These are phyloP conservation scores for Euphydryas editha DNA, from an alignment of 2,888 invertebrate genomes.

Conservation along the genomic window DNA sequence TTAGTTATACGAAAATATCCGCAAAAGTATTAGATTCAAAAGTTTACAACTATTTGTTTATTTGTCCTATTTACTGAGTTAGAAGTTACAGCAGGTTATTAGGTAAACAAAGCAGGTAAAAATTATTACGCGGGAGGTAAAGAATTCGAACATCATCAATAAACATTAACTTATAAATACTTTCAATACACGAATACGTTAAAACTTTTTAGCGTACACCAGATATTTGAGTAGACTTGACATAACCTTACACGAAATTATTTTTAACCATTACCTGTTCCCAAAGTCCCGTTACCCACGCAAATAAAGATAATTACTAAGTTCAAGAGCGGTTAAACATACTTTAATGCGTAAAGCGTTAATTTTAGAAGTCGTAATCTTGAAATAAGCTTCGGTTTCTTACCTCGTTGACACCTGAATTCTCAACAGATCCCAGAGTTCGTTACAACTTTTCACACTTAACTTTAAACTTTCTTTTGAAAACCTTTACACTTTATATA, in stretches of 20 bases:
- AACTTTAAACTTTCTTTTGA: constrained; percentile 70
- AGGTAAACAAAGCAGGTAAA: constrained; percentile 42
- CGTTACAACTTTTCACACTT: constrained; percentile 79
- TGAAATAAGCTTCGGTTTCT: constrained; percentile 74
- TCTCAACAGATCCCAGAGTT: constrained; percentile 78
- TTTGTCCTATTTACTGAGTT: constrained; percentile 30
- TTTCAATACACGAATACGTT: constrained; percentile 22
- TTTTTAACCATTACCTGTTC: constrained; percentile 73
- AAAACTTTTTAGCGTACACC: constrained; percentile 28
- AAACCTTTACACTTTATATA: constrained; percentile 59
- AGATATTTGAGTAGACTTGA: constrained; percentile 60
- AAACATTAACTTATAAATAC: constrained; percentile 2
- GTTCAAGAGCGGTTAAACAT: constrained; percentile 47
- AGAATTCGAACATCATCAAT: not conserved
- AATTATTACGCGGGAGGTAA: constrained; percentile 9
- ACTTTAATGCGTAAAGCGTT: constrained; percentile 55
- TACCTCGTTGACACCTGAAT: constrained; percentile 84
- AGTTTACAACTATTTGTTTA: constrained; percentile 12
- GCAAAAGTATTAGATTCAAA: not conserved
- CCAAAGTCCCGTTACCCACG: constrained; percentile 23
- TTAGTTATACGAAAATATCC: not conserved
- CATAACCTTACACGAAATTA: constrained; percentile 75
- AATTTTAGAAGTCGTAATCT: constrained; percentile 70
- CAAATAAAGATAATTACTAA: constrained; percentile 46
- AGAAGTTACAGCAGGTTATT: constrained; percentile 49